Evolutionary conservation across 2,797 vertebrate species (phyloP), one percentile per base, ranked within the genome.

Genomic region (Chanos chanos): DNA sequence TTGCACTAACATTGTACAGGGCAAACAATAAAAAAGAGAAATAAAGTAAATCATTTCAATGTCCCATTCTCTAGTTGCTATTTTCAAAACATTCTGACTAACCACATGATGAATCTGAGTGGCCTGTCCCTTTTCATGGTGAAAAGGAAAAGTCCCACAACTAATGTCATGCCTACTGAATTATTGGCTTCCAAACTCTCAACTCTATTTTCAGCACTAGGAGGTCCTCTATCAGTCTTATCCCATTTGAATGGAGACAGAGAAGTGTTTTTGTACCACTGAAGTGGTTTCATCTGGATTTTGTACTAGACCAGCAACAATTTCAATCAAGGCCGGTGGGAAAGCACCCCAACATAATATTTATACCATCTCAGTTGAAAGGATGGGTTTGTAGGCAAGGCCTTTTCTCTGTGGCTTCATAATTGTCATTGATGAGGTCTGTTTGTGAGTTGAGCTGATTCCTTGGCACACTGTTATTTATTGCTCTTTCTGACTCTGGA

Each of bases 231-330:
- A 79, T 82, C 73, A 68, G 76, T 77, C 73, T 79, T 72, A 64
- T 73, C 78, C 64, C 74, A 72, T 80, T 88, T 81, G 83, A 87
- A 87, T 86, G n/a, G n/a, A n/a, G n/a, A n/a, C 75, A 81, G 82
- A 78, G 77, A 78, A 77, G 67, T 84, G 74, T 76, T 76, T 75
- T 86, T 86, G 75, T 76, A 76, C 85, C 55, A 72, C 70, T 81
- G 82, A 89, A 89, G 86, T 86, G 71, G 73, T 87, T 86, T 83
- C 79, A 75, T 87, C 77, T 86, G 86, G 73, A 82, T 85, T 87
- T n/a, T 79, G 72, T 80, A 82, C 77, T 74, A 50, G 75, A 77
- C 72, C 66, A 76, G 71, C 68, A 75, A 61, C 77, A 75, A 82
- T 74, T 81, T 85, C 61, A 58, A 77, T 72, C 57, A 48, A 60